Evolutionary conservation across 2,797 vertebrate genomes (phyloP).

Genomic region (Lates japonicus): DNA sequence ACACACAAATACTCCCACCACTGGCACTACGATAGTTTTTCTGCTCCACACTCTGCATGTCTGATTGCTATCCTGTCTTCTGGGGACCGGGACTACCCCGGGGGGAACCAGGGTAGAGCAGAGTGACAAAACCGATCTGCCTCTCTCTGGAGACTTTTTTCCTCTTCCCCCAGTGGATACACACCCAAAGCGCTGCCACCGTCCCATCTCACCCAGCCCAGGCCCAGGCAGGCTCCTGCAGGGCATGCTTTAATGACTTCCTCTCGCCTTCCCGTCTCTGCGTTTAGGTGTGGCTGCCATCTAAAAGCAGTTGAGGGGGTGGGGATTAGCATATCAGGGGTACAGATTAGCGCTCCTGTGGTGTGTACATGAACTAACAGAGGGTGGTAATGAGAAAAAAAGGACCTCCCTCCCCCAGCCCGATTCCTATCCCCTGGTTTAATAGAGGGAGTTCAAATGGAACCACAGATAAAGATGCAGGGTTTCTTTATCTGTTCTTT

Average conservation of each 20-base stretch:
- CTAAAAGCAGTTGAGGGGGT: constrained; percentile 56
- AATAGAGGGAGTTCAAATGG: constrained; percentile 73
- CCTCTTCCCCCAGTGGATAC: constrained; percentile 41
- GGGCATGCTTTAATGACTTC: constrained; percentile 87
- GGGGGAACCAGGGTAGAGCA: constrained; percentile 46
- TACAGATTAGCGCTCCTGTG: constrained; percentile 81
- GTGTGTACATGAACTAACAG: constrained; percentile 79
- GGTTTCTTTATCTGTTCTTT: constrained; percentile 73
- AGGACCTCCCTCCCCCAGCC: constrained; percentile 46
- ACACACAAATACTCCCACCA: constrained; percentile 47
- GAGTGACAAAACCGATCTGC: constrained; percentile 58
- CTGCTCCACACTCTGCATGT: constrained; percentile 62
- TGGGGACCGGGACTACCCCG: constrained; percentile 57
- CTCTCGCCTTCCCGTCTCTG: constrained; percentile 65
- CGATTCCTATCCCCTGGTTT: constrained; percentile 53
- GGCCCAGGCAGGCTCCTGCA: constrained; percentile 75
- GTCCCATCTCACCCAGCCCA: constrained; percentile 63
- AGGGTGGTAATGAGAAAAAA: constrained; percentile 82
- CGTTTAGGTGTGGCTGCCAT: constrained; percentile 76
- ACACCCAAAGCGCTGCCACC: constrained; percentile 57
- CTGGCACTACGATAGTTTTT: constrained; percentile 52
- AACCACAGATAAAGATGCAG: constrained; percentile 67
- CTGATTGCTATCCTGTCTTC: constrained; percentile 79
- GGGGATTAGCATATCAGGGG: constrained; percentile 86
- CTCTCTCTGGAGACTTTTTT: constrained; percentile 54